phyloP scores from a whole-genome alignment of 2,113 vertebrate genomes.

The Macquaria australasica region DNA sequence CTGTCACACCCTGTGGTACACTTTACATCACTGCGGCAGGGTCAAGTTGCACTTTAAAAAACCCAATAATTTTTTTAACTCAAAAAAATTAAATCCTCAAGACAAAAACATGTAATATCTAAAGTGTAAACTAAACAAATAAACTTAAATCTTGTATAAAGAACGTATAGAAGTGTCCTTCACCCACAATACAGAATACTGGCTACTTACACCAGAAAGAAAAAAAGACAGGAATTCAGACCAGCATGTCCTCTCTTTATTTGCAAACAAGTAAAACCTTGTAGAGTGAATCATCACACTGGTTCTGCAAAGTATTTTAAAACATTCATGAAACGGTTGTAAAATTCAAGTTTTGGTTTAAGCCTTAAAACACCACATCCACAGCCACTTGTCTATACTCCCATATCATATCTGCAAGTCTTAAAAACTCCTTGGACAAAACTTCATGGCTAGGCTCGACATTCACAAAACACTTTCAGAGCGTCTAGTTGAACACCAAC shows the following conservation, averaged over 20 bases:
- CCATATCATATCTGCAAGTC: neutral
- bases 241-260: slow-evolving; percentile 66
- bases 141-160: neutral
- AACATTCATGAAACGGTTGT: slow-evolving; percentile 66
- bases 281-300: slow-evolving; percentile 54
- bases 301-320: slow-evolving; percentile 64
- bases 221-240: slow-evolving; percentile 1
- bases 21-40: neutral
- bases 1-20: neutral
- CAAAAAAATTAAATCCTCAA: neutral
- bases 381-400: neutral
- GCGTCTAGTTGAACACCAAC: neutral
- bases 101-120: neutral
- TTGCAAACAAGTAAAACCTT: slow-evolving; percentile 76
- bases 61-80: too few relatives aligned
- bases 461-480: slow-evolving; percentile 52
- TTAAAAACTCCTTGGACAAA: slow-evolving; percentile 49
- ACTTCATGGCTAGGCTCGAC: slow-evolving; percentile 22
- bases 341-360: slow-evolving; percentile 80
- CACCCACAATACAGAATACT: neutral
- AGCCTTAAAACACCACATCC: slow-evolving; percentile 31
- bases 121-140: neutral
- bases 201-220: neutral
- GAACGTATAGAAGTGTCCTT: neutral
- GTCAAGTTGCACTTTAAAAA: neutral